These are phyloP conservation scores for Apteryx mantelli DNA, from an alignment of 2,113 vertebrate species.

Conservation along the genomic window DNA sequence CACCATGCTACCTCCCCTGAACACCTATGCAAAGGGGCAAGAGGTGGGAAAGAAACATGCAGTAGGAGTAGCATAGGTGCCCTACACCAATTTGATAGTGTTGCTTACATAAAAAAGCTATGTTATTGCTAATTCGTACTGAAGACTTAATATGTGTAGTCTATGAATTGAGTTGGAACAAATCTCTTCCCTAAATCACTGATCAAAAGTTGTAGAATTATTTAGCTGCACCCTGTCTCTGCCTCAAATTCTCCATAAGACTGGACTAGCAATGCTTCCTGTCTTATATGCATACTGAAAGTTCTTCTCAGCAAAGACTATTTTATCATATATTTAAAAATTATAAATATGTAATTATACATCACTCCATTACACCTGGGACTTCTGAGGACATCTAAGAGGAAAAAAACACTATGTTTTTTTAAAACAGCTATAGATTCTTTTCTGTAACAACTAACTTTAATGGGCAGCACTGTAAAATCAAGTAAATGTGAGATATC, in stretches of 20 bases:
- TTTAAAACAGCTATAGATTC: background rate
- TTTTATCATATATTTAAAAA: background rate
- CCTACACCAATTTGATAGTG: background rate
- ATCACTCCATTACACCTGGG: background rate
- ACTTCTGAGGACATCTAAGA: background rate
- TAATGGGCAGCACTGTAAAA: background rate
- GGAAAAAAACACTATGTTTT: background rate
- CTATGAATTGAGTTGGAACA: background rate
- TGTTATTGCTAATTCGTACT: background rate
- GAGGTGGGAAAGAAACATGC: background rate
- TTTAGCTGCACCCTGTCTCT: background rate
- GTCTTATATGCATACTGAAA: background rate
- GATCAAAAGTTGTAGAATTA: background rate
- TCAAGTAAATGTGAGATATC: background rate
- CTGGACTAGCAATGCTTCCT: background rate
- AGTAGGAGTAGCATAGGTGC: background rate
- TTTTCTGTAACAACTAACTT: background rate
- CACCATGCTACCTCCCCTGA: background rate
- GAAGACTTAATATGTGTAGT: background rate
- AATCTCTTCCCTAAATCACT: background rate
- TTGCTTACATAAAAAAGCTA: background rate
- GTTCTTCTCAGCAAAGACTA: background rate
- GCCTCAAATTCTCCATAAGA: background rate
- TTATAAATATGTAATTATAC: background rate
- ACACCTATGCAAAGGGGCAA: background rate